Percentiles rank a stretch among this genome's conserved stretches.
These are phyloP conservation scores for Terrapene triunguis DNA, from an alignment of 2,113 vertebrate species.

Conservation along the genomic window DNA sequence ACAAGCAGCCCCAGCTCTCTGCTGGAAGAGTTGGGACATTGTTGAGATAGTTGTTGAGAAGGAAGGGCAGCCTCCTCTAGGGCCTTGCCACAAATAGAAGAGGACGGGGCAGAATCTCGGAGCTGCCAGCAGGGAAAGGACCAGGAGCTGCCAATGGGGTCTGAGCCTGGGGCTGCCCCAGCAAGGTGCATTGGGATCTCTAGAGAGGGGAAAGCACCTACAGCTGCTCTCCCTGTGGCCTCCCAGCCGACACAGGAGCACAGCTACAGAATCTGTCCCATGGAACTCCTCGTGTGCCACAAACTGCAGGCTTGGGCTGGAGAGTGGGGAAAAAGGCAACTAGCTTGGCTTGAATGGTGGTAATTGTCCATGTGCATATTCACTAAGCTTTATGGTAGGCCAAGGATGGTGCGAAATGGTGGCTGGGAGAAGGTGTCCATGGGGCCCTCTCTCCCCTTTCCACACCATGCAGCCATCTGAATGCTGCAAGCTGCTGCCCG, in stretches of 20 bases:
- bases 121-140: not conserved
- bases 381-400: not conserved
- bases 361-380: not conserved
- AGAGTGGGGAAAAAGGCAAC: not conserved
- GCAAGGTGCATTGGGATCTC: not conserved
- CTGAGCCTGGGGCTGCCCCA: too few relatives aligned
- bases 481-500: not conserved
- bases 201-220: not conserved
- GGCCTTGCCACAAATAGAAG: not conserved
- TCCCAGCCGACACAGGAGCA: not conserved
- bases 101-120: not conserved
- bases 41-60: not conserved
- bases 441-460: not conserved
- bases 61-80: not conserved
- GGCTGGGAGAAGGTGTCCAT: not conserved
- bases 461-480: not conserved
- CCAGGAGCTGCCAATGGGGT: not conserved
- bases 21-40: not conserved
- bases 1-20: not conserved
- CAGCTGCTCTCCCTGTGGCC: not conserved
- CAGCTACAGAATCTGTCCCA: not conserved
- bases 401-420: not conserved
- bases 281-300: not conserved
- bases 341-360: not conserved
- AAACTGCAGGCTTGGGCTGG: not conserved